Conservation (phyloP, 1,140 invertebrate genomes). For the Penaeus vannamei region DNA sequence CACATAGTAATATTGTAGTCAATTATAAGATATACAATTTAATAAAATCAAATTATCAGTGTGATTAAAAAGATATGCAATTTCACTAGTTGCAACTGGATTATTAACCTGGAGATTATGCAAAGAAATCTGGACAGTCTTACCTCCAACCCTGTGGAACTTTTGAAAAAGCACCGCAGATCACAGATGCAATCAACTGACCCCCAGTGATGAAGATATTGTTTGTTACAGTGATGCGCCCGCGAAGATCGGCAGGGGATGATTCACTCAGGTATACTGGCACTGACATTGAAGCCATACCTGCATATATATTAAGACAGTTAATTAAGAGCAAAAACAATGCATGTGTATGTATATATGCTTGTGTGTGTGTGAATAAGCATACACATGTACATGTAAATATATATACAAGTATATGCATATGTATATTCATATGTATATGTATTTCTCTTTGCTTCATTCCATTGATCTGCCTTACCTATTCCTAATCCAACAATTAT, state of each 20-base stretch:
- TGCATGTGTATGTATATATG: too few relatives aligned
- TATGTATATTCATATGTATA: too few relatives aligned
- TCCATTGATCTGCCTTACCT: constrained; percentile 72
- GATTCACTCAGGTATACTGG: constrained; percentile 79
- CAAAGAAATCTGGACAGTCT: constrained; percentile 29
- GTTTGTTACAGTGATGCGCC: constrained; percentile 76
- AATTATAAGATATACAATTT: too few relatives aligned
- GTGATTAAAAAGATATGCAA: too few relatives aligned
- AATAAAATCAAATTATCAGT: too few relatives aligned
- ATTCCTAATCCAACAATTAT: constrained; percentile 78
- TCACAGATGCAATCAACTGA: constrained; percentile 75
- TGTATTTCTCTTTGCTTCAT: background rate
- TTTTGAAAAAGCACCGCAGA: constrained; percentile 75
- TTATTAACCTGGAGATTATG: too few relatives aligned
- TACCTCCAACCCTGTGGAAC: constrained; percentile 76
- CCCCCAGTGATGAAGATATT: constrained; percentile 77
- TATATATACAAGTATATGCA: too few relatives aligned
- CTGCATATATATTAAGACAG: background rate
- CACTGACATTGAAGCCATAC: constrained; percentile 77
- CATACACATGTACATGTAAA: too few relatives aligned
- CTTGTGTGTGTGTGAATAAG: too few relatives aligned
- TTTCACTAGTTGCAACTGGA: too few relatives aligned
- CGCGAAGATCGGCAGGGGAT: constrained; percentile 75
- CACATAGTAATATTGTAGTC: too few relatives aligned
- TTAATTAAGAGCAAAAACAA: too few relatives aligned